These are phyloP conservation scores for Macrophya annulata DNA, from an alignment of 2,888 invertebrate genomes.

Conservation along the genomic window DNA sequence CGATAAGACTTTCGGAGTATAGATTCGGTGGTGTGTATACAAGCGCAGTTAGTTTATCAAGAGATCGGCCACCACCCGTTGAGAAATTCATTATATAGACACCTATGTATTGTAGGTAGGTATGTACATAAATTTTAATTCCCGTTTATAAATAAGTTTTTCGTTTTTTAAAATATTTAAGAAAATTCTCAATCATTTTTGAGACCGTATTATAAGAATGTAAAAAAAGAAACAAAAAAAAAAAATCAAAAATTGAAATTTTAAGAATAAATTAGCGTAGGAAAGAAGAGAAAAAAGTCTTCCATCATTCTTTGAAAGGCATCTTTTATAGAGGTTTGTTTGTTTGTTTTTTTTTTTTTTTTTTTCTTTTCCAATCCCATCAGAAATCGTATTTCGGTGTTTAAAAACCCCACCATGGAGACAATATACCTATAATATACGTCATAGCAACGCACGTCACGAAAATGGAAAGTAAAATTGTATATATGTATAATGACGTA, in stretches of 20 bases:
- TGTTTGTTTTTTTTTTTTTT: not conserved
- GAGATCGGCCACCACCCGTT: not conserved
- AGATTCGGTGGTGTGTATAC: too few species aligned
- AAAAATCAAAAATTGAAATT: too few species aligned
- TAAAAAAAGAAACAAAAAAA: too few species aligned
- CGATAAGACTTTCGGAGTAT: not conserved
- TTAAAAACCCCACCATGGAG: not conserved
- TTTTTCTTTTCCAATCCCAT: not conserved
- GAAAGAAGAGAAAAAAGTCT: not conserved
- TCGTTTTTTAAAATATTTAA: not conserved
- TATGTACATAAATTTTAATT: not conserved
- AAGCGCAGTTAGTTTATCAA: not conserved
- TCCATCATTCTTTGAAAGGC: not conserved
- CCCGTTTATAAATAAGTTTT: not conserved
- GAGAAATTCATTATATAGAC: slow-evolving; percentile 12
- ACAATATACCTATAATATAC: not conserved
- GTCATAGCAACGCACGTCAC: not conserved
- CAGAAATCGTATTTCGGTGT: not conserved
- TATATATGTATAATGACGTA: not conserved
- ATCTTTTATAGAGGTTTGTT: not conserved
- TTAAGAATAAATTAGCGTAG: too few species aligned
- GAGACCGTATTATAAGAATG: too few species aligned
- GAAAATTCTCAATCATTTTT: not conserved
- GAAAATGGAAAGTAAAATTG: slow-evolving; percentile 15
- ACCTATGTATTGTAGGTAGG: too few species aligned